These are phyloP conservation scores for Glyphotaelius pellucidus DNA, from an alignment of 2,888 invertebrate species.

Conservation along the genomic window DNA sequence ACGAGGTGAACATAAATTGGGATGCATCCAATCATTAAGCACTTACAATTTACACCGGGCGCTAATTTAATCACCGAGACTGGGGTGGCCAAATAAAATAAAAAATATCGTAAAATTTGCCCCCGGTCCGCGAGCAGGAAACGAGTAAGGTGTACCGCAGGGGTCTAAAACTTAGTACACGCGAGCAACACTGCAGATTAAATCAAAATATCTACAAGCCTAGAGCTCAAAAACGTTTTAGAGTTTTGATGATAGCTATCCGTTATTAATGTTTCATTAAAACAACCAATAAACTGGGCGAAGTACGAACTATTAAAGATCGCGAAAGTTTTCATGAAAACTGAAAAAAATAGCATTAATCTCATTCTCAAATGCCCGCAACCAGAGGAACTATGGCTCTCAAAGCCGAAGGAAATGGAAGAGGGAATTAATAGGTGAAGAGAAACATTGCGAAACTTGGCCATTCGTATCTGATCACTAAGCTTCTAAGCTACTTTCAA, in stretches of 20 bases:
- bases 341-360: not conserved
- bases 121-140: slow-evolving; percentile 2
- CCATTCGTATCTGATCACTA: too few species aligned
- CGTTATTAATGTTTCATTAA: not conserved
- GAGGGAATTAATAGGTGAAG: too few species aligned
- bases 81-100: slow-evolving; percentile 45
- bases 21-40: slow-evolving; percentile 33
- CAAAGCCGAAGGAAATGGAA: not conserved
- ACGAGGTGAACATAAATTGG: slow-evolving; percentile 17
- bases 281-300: not conserved
- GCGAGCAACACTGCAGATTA: not conserved
- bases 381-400: not conserved
- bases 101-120: slow-evolving; percentile 29
- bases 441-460: too few species aligned
- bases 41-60: slow-evolving; percentile 20
- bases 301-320: too few species aligned
- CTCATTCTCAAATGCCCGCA: not conserved
- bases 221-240: not conserved
- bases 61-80: slow-evolving; percentile 39
- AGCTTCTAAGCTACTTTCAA: too few species aligned
- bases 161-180: not conserved
- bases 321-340: not conserved
- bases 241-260: not conserved
- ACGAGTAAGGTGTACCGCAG: not conserved
- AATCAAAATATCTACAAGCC: not conserved